Evolutionary conservation across 2,113 vertebrate genomes (phyloP).

Genomic region (Actenoides hombroni): DNA sequence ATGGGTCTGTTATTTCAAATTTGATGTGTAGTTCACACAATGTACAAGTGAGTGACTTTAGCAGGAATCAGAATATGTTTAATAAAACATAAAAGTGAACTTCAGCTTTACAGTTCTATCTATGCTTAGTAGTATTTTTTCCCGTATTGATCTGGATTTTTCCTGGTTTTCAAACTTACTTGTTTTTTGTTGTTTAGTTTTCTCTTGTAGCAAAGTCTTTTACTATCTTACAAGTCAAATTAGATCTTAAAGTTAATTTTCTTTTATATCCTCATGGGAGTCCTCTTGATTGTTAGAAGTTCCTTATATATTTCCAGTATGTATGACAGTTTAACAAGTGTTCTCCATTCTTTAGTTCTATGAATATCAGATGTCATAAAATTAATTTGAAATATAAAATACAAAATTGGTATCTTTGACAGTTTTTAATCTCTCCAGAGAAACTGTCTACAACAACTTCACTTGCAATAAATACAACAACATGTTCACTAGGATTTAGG

Average conservation of each 20-base stretch:
- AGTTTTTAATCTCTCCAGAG: neutral
- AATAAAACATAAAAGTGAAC: conserved; percentile 24
- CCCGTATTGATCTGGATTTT: neutral
- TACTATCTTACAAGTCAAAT: neutral
- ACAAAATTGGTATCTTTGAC: neutral
- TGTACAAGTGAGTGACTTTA: neutral
- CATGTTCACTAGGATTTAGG: neutral
- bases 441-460: neutral
- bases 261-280: neutral
- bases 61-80: neutral
- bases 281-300: neutral
- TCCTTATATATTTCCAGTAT: neutral
- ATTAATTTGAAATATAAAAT: neutral
- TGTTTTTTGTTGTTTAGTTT: neutral
- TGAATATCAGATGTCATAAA: neutral
- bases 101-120: neutral
- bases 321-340: neutral
- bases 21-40: neutral
- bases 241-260: conserved; percentile 2
- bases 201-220: neutral
- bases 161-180: neutral
- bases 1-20: conserved; percentile 3
- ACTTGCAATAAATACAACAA: neutral
- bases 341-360: neutral
- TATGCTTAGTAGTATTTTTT: neutral